Evolutionary conservation across 2,888 invertebrate species (phyloP).

Genomic region (Lasius platythorax): DNA sequence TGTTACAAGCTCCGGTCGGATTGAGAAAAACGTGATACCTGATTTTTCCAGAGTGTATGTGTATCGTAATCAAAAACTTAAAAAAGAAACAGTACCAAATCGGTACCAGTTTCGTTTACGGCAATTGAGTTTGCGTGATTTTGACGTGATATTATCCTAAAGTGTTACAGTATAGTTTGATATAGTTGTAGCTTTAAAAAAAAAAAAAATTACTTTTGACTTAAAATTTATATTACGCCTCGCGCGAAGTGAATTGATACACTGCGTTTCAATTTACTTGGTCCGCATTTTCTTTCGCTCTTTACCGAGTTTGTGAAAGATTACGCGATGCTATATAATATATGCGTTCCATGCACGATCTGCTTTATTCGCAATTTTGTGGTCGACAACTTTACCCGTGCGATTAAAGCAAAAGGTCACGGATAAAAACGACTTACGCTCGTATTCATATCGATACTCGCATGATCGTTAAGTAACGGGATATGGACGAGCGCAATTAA

Average conservation of each 20-base stretch:
- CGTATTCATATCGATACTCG: constrained; percentile 28
- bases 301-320: background rate
- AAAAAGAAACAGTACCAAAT: background rate
- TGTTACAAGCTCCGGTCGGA: background rate
- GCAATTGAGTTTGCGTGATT: background rate
- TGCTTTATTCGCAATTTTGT: constrained; percentile 36
- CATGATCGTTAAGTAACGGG: constrained; percentile 50
- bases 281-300: background rate
- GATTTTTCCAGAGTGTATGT: background rate
- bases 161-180: background rate
- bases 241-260: background rate
- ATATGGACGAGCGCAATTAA: constrained; percentile 17
- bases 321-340: background rate
- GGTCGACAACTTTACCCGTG: constrained; percentile 25
- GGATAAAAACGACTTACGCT: constrained; percentile 23
- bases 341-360: background rate
- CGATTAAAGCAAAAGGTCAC: constrained; percentile 38
- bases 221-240: background rate
- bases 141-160: background rate
- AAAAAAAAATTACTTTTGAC: background rate
- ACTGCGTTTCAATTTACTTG: background rate
- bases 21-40: constrained; percentile 12
- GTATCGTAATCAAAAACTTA: background rate
- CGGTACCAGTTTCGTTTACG: background rate
- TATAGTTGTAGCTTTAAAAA: background rate